Percentiles rank a stretch among this genome's conserved stretches.
These are phyloP conservation scores for Neria commutata DNA, from an alignment of 2,888 invertebrate genomes.

Conservation along the genomic window DNA sequence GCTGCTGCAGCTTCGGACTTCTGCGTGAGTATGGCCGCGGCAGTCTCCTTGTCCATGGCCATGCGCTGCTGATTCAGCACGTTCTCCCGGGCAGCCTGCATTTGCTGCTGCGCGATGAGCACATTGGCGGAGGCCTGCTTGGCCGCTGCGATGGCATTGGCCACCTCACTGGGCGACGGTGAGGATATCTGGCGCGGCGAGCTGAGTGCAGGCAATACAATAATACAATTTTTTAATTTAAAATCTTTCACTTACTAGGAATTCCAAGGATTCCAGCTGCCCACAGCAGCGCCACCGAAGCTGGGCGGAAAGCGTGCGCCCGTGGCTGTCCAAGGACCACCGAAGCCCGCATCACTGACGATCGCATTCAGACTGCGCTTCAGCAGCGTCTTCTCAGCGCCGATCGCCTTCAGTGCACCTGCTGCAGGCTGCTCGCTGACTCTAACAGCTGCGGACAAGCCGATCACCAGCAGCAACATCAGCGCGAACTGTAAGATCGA, in stretches of 20 bases:
- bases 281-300: slow-evolving; percentile 26
- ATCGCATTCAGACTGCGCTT: slow-evolving; percentile 47
- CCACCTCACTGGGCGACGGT: slow-evolving; percentile 71
- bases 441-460: slow-evolving; percentile 11
- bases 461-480: slow-evolving; percentile 26
- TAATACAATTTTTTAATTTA: background rate
- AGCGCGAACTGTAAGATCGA: slow-evolving; percentile 13
- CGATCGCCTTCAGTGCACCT: slow-evolving; percentile 6
- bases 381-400: slow-evolving; percentile 34
- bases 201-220: background rate
- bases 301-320: slow-evolving; percentile 26
- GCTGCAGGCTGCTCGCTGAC: slow-evolving; percentile 15
- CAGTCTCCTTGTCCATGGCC: slow-evolving; percentile 76
- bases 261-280: slow-evolving; percentile 38
- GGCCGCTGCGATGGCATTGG: slow-evolving; percentile 75
- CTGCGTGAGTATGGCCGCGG: slow-evolving; percentile 69
- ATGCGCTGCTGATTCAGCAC: slow-evolving; percentile 74
- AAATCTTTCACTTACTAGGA: slow-evolving; percentile 28
- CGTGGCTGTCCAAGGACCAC: slow-evolving; percentile 37
- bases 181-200: slow-evolving; percentile 29
- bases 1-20: slow-evolving; percentile 73
- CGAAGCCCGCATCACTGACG: slow-evolving; percentile 30
- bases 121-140: slow-evolving; percentile 76
- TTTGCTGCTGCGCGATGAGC: slow-evolving; percentile 74
- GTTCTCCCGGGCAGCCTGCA: slow-evolving; percentile 75